These are phyloP conservation scores for Sylvia atricapilla DNA, from an alignment of 2,113 vertebrate genomes.

Conservation along the genomic window DNA sequence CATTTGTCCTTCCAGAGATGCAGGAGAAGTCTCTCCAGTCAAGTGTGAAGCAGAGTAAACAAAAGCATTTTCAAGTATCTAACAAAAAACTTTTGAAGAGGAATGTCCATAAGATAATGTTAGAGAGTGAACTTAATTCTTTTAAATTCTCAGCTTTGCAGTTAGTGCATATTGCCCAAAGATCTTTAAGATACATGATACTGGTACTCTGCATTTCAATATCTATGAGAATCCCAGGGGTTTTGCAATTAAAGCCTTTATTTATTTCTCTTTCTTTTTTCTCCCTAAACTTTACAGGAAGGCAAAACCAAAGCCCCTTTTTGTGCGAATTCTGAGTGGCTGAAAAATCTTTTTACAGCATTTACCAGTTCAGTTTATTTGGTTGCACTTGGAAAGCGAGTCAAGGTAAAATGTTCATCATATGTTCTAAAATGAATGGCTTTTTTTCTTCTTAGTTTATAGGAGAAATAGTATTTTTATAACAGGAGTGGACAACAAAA, in stretches of 20 bases:
- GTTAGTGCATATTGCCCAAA: background rate
- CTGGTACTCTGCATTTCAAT: background rate
- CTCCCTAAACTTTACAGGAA: background rate
- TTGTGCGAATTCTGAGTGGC: background rate
- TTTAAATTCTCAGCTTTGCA: background rate
- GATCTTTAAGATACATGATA: fast-evolving
- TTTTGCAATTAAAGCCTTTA: background rate
- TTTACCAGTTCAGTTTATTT: background rate
- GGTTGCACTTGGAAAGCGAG: background rate
- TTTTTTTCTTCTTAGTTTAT: background rate
- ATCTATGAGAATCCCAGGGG: background rate
- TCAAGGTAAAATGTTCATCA: background rate
- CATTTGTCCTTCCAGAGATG: background rate
- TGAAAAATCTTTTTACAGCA: background rate
- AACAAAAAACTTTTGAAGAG: background rate
- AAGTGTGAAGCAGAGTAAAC: background rate
- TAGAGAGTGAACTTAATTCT: background rate
- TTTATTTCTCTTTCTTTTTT: background rate
- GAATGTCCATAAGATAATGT: background rate
- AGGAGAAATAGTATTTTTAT: background rate
- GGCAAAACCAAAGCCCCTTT: background rate
- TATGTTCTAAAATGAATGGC: background rate
- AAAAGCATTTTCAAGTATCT: background rate
- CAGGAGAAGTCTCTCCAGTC: background rate
- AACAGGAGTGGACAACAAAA: background rate